Percentiles rank a stretch among this genome's conserved stretches.
phyloP scores from a whole-genome alignment of 2,888 invertebrate genomes.

The Polydrusus tereticollis region DNA sequence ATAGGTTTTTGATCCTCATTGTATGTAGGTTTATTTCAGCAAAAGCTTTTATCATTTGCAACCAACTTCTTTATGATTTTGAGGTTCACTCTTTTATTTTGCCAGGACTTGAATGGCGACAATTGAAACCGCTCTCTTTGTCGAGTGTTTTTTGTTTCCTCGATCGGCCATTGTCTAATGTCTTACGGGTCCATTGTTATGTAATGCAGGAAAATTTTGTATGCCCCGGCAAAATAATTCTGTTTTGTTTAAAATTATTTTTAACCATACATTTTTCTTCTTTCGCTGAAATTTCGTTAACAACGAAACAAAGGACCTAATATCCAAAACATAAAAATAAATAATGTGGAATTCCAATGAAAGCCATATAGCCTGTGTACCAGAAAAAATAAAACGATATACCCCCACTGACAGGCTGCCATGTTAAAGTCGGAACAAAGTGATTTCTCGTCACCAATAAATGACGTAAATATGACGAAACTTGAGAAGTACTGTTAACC shows the following conservation, averaged over 20 bases:
- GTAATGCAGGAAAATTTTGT: slow-evolving; percentile 62
- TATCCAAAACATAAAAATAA: background rate
- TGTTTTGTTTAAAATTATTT: slow-evolving; percentile 53
- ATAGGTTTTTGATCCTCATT: slow-evolving; percentile 64
- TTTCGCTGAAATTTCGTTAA: background rate
- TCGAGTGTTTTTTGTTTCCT: slow-evolving; percentile 65
- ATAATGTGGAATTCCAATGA: no score
- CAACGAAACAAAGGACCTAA: background rate
- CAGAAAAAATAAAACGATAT: no score
- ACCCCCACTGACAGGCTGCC: no score
- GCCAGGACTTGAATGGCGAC: slow-evolving; percentile 64
- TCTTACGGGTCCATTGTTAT: slow-evolving; percentile 64
- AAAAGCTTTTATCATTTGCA: slow-evolving; percentile 65
- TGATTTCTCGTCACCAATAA: no score
- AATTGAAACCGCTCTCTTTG: slow-evolving; percentile 65
- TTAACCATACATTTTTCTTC: slow-evolving; percentile 7
- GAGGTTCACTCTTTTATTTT: slow-evolving; percentile 63
- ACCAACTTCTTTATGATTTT: slow-evolving; percentile 63
- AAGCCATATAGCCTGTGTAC: no score
- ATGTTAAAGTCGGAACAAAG: no score
- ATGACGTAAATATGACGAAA: no score
- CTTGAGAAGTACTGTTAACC: no score
- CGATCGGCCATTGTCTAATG: slow-evolving; percentile 65
- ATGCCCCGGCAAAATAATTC: slow-evolving; percentile 54
- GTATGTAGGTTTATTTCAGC: slow-evolving; percentile 60